Evolutionary conservation across 2,113 vertebrate species (phyloP).

Genomic region (Syngnathus floridae): DNA sequence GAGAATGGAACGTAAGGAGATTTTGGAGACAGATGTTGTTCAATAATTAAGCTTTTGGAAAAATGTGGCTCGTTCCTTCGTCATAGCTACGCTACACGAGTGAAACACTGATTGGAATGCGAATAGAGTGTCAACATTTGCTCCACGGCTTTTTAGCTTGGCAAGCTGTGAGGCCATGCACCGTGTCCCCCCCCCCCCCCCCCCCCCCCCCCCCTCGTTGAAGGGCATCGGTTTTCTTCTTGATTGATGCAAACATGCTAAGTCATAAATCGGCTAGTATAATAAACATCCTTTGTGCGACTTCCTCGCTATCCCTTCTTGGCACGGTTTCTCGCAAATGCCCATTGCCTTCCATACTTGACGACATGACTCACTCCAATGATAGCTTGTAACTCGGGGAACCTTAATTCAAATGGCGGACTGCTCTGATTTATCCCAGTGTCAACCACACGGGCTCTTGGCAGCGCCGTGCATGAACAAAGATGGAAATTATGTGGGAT

Average conservation of each 20-base stretch:
- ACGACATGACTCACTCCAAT: constrained; percentile 27
- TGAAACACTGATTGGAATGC: neutral
- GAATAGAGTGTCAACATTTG: neutral
- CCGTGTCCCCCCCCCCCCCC: neutral
- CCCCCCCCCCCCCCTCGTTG: constrained; percentile 8
- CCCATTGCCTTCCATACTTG: constrained; percentile 26
- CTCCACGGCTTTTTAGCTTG: neutral
- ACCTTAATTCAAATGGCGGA: constrained; percentile 38
- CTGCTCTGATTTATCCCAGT: constrained; percentile 49
- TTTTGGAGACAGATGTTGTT: constrained; percentile 25
- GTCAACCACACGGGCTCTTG: constrained; percentile 35
- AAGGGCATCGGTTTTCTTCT: constrained; percentile 28
- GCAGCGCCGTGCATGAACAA: constrained; percentile 41
- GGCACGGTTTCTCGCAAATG: constrained; percentile 9
- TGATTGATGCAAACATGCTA: constrained; percentile 40
- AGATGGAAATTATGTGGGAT: constrained; percentile 48
- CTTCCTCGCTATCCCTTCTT: constrained; percentile 21
- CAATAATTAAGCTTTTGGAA: constrained; percentile 46
- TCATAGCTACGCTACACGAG: neutral
- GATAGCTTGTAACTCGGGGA: constrained; percentile 30
- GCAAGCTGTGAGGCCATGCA: neutral
- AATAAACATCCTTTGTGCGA: constrained; percentile 35
- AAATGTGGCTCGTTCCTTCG: too few relatives aligned
- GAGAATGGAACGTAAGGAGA: constrained; percentile 21
- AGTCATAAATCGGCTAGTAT: constrained; percentile 34